Conservation (phyloP, 1,140 invertebrate species). For the Potamilus streckersoni region DNA sequence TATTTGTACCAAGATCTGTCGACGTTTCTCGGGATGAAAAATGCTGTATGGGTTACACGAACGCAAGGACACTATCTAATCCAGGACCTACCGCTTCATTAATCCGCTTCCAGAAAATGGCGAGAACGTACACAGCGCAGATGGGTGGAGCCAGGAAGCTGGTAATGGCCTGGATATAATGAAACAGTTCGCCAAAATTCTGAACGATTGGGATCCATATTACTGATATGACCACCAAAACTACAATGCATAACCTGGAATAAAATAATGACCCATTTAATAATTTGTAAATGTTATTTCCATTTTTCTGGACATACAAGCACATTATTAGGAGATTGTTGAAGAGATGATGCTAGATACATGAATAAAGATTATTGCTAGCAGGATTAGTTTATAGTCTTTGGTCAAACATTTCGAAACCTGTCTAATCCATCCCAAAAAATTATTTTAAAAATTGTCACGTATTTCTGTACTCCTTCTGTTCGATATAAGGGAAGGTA, state of each 20-base stretch:
- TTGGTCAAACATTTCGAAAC: too few relatives aligned
- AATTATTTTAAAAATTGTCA: too few relatives aligned
- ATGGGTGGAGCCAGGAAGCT: slow-evolving; percentile 73
- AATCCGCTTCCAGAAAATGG: slow-evolving; percentile 71
- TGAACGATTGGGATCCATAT: slow-evolving; percentile 74
- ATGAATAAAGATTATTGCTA: too few relatives aligned
- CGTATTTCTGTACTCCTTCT: too few relatives aligned
- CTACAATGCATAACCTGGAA: slow-evolving; percentile 68
- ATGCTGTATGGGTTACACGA: not conserved
- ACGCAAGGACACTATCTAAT: not conserved
- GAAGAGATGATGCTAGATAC: too few relatives aligned
- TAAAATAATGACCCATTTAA: too few relatives aligned
- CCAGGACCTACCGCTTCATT: slow-evolving; percentile 69
- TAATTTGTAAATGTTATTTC: too few relatives aligned
- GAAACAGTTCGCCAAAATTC: slow-evolving; percentile 71
- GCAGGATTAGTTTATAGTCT: too few relatives aligned
- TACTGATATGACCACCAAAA: slow-evolving; percentile 71
- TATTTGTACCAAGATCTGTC: not conserved
- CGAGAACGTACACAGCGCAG: slow-evolving; percentile 72
- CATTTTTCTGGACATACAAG: too few relatives aligned
- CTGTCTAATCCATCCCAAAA: too few relatives aligned
- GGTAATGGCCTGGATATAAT: slow-evolving; percentile 74
- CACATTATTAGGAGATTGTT: too few relatives aligned
- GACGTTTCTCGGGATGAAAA: not conserved
- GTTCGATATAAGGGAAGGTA: too few relatives aligned